A percentile compares a stretch with the other conserved stretches of the same genome.
Evolutionary conservation across 2,888 invertebrate genomes (phyloP).

Genomic region (Aleiodes leptofemur): DNA sequence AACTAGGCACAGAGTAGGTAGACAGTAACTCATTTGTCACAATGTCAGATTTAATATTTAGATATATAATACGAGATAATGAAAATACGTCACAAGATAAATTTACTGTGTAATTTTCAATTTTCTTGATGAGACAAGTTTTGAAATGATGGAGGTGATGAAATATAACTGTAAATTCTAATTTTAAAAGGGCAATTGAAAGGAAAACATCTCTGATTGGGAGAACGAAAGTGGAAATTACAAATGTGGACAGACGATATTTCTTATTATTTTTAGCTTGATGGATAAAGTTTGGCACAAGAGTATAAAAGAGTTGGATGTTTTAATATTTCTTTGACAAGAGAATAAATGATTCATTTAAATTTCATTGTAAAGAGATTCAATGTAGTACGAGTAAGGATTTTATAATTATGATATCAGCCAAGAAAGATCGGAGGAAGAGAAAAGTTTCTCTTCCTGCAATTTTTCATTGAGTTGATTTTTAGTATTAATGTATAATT

Average conservation of each 20-base stretch:
- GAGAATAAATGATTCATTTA: background rate
- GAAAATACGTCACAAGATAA: background rate
- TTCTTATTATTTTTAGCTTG: background rate
- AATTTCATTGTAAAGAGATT: constrained; percentile 9
- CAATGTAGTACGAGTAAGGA: constrained; percentile 12
- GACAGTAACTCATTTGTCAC: background rate
- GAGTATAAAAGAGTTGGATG: background rate
- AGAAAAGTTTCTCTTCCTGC: constrained; percentile 10
- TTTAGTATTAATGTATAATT: constrained; percentile 6
- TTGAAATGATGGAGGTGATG: too few species aligned
- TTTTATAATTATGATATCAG: constrained; percentile 23
- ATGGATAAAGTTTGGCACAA: constrained; percentile 5
- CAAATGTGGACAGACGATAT: too few species aligned
- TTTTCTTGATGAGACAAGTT: too few species aligned
- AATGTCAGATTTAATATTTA: constrained; percentile 20
- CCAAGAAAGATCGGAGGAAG: constrained; percentile 1
- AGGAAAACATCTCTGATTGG: too few species aligned
- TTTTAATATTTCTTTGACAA: background rate
- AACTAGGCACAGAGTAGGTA: background rate
- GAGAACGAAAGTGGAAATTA: too few species aligned
- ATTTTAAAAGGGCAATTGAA: too few species aligned
- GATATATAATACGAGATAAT: background rate
- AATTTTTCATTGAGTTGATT: background rate
- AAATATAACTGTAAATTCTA: too few species aligned
- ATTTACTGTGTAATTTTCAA: too few species aligned